Evolutionary conservation across 2,797 vertebrate species (phyloP).

Genomic region (Perdix hodgsoniae): DNA sequence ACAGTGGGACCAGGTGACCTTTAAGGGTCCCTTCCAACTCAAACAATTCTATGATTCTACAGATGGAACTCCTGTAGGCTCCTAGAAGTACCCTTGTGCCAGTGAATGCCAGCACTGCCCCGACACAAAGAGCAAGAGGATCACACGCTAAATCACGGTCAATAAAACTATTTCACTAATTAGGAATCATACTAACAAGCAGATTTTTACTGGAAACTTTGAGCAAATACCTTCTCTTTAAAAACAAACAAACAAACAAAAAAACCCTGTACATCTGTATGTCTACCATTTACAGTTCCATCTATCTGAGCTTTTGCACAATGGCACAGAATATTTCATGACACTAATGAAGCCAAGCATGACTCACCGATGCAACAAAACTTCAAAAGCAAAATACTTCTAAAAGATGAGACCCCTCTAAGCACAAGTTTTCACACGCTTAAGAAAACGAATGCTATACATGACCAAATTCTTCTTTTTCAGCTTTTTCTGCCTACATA

Average conservation of each 20-base stretch:
- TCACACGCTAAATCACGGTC: neutral
- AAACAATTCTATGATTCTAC: neutral
- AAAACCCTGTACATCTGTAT: neutral
- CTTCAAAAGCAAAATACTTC: neutral
- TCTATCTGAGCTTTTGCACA: neutral
- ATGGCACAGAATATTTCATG: rapidly evolving
- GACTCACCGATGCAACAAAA: neutral
- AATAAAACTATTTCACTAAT: neutral
- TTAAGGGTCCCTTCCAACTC: too few relatives aligned
- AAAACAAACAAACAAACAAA: neutral
- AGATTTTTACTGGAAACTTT: neutral
- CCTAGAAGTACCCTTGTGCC: neutral
- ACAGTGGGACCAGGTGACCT: too few relatives aligned
- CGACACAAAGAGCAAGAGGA: neutral
- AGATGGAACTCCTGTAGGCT: neutral
- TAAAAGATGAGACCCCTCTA: neutral
- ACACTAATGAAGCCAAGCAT: neutral
- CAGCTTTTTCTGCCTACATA: neutral
- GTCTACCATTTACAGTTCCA: neutral
- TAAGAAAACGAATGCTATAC: neutral
- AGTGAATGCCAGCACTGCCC: too few relatives aligned
- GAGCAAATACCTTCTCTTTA: too few relatives aligned
- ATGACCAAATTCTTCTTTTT: neutral
- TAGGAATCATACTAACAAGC: neutral
- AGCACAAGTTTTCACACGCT: neutral